Base-by-base conservation (phyloP, 2,797 vertebrate species). In the Chaetodon trifasciatus region DNA sequence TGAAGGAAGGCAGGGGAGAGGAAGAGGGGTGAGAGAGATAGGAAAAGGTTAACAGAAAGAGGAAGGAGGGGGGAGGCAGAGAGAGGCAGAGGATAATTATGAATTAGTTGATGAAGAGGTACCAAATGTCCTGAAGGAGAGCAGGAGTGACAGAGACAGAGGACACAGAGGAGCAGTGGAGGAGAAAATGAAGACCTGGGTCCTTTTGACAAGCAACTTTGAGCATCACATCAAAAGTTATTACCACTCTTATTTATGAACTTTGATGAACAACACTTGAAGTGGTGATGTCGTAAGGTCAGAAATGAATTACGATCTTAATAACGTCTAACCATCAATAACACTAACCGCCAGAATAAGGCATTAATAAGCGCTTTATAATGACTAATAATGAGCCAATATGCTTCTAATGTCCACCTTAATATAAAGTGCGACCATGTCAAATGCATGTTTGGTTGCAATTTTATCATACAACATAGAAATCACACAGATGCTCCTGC, bases 71-170 rank as follows among this genome's bases (percentile, higher is more conserved):
- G 68, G 70, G 74, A 78, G 63, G 72, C 73, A 74, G 37, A 53
- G 66, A 67, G 63, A 76, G 78, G 89, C 62, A 52, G 71, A 6
- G 82, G 70, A 85, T 86, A 79, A 87, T 90, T 88, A 90, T 95
- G 94, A 95, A 94, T 94, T 92, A 86, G 93, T 94, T 96, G 95
- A 95, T 96, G 96, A 96, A 96, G 96, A 96, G 95, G 95, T 95
- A 96, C 96, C 96, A 96, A 95, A 96, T 95, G 96, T 96, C 96
- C 96, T 95, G 95, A 94, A 95, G 95, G 93, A 95, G 92, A 95
- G 94, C 94, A 89, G 93, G 92, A 93, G 95, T 93, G 95, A 95
- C 95, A 91, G 94, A 91, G 95, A 91, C 93, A 94, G 95, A 93
- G 94, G 94, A 94, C 93, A 93, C 60, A 64, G 77, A 83, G 77